Evolutionary conservation across 2,888 invertebrate genomes (phyloP).

Genomic region (Sinohyriopsis cumingii): DNA sequence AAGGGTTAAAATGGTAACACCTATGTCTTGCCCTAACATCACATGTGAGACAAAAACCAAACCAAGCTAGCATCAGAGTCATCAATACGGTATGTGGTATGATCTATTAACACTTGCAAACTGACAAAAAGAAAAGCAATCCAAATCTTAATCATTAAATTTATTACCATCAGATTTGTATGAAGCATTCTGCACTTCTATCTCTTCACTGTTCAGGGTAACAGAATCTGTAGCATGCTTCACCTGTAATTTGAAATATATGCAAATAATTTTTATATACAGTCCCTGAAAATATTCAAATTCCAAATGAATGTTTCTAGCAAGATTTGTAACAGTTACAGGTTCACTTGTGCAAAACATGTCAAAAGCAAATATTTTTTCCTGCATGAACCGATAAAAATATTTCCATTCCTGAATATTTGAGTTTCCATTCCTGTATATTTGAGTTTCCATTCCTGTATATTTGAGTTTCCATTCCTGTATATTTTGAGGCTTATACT

Average conservation of each 20-base stretch:
- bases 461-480: not conserved
- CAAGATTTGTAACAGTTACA: too few relatives aligned
- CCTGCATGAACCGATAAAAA: not conserved
- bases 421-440: not conserved
- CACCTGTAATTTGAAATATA: slow-evolving; percentile 77
- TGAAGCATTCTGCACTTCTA: slow-evolving; percentile 79
- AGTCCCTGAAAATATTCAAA: too few relatives aligned
- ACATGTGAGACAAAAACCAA: too few relatives aligned
- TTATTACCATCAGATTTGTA: slow-evolving; percentile 47
- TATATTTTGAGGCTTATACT: not conserved
- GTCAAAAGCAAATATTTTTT: not conserved
- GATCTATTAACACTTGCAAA: too few relatives aligned
- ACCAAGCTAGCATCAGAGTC: too few relatives aligned
- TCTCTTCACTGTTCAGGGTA: slow-evolving; percentile 84
- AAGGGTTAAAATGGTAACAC: not conserved
- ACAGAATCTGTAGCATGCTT: slow-evolving; percentile 79
- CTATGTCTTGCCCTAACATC: too few relatives aligned
- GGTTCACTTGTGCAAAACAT: not conserved
- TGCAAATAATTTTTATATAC: not conserved
- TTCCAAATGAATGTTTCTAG: too few relatives aligned
- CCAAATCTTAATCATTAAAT: too few relatives aligned
- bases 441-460: not conserved
- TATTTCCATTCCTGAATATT: not conserved
- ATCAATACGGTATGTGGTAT: too few relatives aligned
- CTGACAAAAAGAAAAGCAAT: too few relatives aligned